Evolutionary conservation across 2,888 invertebrate species (phyloP).

Genomic region (Calameuta pallipes): DNA sequence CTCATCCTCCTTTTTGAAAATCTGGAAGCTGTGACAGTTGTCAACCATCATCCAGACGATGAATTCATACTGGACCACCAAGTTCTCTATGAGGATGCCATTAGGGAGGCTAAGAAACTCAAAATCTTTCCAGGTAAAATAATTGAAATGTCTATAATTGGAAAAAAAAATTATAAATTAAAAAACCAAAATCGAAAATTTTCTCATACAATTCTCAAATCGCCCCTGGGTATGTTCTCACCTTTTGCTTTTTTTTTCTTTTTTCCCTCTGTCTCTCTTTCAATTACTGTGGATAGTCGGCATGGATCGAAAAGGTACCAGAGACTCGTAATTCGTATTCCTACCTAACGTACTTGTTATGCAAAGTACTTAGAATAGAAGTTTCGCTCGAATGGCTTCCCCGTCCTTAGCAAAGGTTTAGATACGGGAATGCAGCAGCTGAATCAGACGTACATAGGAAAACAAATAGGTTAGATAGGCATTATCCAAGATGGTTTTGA

Average conservation of each 20-base stretch:
- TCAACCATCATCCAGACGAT: slow-evolving; percentile 64
- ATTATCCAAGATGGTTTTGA: too few relatives aligned
- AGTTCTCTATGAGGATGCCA: slow-evolving; percentile 71
- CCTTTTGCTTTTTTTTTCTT: slow-evolving; percentile 2
- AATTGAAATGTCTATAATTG: background rate
- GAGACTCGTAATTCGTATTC: background rate
- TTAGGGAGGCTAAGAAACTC: slow-evolving; percentile 68
- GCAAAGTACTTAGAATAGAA: background rate
- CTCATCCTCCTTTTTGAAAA: slow-evolving; percentile 41
- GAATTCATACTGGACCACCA: slow-evolving; percentile 76
- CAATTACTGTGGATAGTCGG: slow-evolving; percentile 30
- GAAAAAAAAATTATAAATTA: background rate
- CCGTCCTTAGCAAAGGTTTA: background rate
- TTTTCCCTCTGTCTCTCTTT: slow-evolving; percentile 2
- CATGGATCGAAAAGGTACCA: slow-evolving; percentile 40
- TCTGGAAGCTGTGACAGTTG: slow-evolving; percentile 52
- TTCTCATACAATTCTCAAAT: background rate
- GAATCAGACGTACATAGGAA: background rate
- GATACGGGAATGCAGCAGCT: background rate
- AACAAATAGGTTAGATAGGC: background rate
- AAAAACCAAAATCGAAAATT: background rate
- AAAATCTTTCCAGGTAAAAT: slow-evolving; percentile 65
- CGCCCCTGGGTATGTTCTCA: background rate
- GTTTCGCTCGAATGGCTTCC: background rate
- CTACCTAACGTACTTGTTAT: background rate